These are phyloP conservation scores for Ophion ventricosus DNA, from an alignment of 2,888 invertebrate genomes.

Conservation along the genomic window DNA sequence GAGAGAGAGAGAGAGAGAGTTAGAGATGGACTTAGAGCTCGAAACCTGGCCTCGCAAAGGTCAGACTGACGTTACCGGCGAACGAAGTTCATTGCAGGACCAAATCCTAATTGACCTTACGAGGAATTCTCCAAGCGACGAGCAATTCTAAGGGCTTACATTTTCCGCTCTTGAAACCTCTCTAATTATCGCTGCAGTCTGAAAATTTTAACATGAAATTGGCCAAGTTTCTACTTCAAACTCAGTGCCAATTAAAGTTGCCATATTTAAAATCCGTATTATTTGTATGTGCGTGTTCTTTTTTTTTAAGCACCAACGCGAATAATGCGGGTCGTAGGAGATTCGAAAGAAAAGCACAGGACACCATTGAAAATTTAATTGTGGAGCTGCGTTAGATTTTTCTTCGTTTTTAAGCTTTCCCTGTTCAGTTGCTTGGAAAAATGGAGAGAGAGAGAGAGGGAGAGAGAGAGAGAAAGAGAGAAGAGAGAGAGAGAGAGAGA, in stretches of 20 bases:
- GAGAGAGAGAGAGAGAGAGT: neutral
- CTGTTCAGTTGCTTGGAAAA: conserved; percentile 13
- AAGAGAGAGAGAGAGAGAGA: conserved; percentile 1
- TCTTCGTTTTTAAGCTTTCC: conserved; percentile 25
- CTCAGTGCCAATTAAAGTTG: neutral
- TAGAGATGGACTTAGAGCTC: neutral
- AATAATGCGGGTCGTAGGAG: neutral
- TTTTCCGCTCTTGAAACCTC: neutral
- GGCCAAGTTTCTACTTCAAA: neutral
- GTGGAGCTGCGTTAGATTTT: conserved; percentile 21
- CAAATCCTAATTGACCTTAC: conserved; percentile 5
- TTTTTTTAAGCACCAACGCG: neutral
- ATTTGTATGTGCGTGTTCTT: neutral
- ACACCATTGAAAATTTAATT: conserved; percentile 54
- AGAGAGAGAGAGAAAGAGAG: neutral
- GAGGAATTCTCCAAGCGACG: neutral
- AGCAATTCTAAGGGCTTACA: neutral
- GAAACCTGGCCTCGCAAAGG: conserved; percentile 34
- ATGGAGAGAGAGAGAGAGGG: neutral
- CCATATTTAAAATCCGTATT: neutral
- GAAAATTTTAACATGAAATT: neutral
- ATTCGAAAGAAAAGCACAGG: conserved; percentile 8
- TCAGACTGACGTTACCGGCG: conserved; percentile 2
- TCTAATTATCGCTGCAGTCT: neutral
- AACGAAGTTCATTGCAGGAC: conserved; percentile 13